A percentile compares a stretch with the other conserved stretches of the same genome.
Conservation (phyloP, 2,888 invertebrate species). For the Caenorhabditis sp. region DNA sequence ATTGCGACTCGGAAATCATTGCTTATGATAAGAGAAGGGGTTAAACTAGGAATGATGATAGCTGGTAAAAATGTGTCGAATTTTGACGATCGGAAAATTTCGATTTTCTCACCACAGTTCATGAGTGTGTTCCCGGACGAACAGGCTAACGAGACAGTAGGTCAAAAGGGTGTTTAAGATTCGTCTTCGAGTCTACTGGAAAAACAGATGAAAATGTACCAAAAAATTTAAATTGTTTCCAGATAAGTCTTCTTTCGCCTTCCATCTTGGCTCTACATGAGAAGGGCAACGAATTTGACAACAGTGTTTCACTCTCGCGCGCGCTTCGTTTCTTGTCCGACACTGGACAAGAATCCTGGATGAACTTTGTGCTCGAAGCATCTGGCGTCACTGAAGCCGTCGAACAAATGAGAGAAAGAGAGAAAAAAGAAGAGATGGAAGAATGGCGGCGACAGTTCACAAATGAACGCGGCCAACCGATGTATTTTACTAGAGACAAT, state of each 20-base stretch:
- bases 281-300: slow-evolving; percentile 30
- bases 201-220: too few species aligned
- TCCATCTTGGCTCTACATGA: slow-evolving; percentile 35
- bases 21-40: slow-evolving; percentile 8
- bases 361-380: slow-evolving; percentile 34
- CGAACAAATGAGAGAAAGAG: slow-evolving; percentile 2
- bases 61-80: slow-evolving; percentile 38
- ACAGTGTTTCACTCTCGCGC: slow-evolving; percentile 21
- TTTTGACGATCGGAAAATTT: slow-evolving; percentile 26
- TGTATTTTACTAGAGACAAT: slow-evolving; percentile 64
- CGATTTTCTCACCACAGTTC: slow-evolving; percentile 36
- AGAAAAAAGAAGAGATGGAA: background rate
- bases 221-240: too few species aligned
- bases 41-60: slow-evolving; percentile 42
- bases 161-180: too few species aligned
- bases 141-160: slow-evolving; percentile 4
- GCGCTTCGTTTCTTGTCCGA: slow-evolving; percentile 13
- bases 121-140: slow-evolving; percentile 34
- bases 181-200: too few species aligned
- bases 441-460: background rate
- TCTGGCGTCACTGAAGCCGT: slow-evolving; percentile 35
- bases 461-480: slow-evolving; percentile 29
- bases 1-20: background rate
- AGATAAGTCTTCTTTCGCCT: slow-evolving; percentile 35
- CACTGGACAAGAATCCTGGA: slow-evolving; percentile 21